Percentiles rank a stretch among this genome's conserved stretches.
Evolutionary conservation across 2,797 vertebrate genomes (phyloP).

Genomic region (Chaetophractus vellerosus): DNA sequence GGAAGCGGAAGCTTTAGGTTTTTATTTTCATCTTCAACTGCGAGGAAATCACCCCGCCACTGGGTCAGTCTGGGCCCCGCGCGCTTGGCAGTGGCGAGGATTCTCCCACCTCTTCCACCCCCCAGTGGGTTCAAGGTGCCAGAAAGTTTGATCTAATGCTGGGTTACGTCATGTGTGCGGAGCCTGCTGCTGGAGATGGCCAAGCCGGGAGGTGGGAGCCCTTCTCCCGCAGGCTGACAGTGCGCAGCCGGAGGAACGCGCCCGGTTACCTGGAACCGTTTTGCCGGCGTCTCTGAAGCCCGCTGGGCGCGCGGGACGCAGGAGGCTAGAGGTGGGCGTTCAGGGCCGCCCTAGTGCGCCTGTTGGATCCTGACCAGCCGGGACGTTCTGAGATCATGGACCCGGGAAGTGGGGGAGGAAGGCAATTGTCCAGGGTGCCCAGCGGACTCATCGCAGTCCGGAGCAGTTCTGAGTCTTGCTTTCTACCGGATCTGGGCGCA

Average conservation of each 20-base stretch:
- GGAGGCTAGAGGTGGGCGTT: conserved; percentile 48
- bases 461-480: neutral
- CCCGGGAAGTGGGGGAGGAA: neutral
- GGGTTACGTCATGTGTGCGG: conserved; percentile 76
- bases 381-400: neutral
- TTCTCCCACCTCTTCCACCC: conserved; percentile 13
- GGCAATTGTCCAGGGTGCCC: neutral
- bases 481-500: conserved; percentile 7
- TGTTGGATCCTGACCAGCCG: neutral
- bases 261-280: conserved; percentile 68
- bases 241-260: neutral
- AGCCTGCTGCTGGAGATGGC: conserved; percentile 68
- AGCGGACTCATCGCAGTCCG: neutral
- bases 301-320: neutral
- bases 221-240: conserved; percentile 31
- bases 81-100: neutral
- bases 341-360: neutral
- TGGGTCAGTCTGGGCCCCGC: conserved; percentile 36
- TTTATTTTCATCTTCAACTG: conserved; percentile 76
- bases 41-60: conserved; percentile 13
- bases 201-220: conserved; percentile 51
- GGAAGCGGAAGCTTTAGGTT: conserved; percentile 79
- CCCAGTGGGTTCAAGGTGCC: conserved; percentile 69
- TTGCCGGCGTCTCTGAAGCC: conserved; percentile 48
- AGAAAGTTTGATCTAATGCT: conserved; percentile 83